These are phyloP conservation scores for Lochmaea capreae DNA, from an alignment of 2,888 invertebrate genomes.

Conservation along the genomic window DNA sequence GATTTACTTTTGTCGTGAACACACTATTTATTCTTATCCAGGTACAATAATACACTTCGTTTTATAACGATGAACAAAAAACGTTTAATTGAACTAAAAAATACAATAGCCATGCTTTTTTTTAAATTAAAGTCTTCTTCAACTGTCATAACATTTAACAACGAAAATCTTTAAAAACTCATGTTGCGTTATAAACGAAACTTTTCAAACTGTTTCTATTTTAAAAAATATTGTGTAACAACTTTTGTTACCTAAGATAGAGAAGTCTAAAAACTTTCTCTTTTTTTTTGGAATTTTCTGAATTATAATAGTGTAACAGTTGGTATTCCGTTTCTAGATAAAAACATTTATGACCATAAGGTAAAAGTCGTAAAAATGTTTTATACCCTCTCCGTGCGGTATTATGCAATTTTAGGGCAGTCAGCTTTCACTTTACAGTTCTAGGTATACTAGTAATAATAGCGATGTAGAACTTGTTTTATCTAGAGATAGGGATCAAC, in stretches of 20 bases:
- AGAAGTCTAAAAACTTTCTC: slow-evolving; percentile 48
- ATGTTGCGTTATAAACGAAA: not conserved
- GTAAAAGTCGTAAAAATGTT: slow-evolving; percentile 43
- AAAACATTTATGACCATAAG: slow-evolving; percentile 35
- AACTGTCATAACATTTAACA: no score
- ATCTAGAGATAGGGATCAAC: not conserved
- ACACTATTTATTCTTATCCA: no score
- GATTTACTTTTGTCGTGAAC: no score
- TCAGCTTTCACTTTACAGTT: slow-evolving; percentile 47
- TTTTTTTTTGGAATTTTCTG: slow-evolving; percentile 44
- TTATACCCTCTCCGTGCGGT: slow-evolving; percentile 36
- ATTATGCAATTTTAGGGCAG: slow-evolving; percentile 47
- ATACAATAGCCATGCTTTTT: no score
- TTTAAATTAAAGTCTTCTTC: no score
- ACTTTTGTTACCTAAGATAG: slow-evolving; percentile 34
- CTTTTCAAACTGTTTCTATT: not conserved
- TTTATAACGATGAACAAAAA: not conserved
- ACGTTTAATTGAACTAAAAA: not conserved
- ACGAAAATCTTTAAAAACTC: not conserved
- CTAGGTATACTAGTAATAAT: slow-evolving; percentile 15
- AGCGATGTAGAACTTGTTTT: not conserved
- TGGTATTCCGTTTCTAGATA: slow-evolving; percentile 33
- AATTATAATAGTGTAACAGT: slow-evolving; percentile 43
- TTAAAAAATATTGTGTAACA: slow-evolving; percentile 39
- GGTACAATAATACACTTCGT: not conserved